Evolutionary conservation across 2,113 vertebrate species (phyloP).

Genomic region (Nycticebus coucang): DNA sequence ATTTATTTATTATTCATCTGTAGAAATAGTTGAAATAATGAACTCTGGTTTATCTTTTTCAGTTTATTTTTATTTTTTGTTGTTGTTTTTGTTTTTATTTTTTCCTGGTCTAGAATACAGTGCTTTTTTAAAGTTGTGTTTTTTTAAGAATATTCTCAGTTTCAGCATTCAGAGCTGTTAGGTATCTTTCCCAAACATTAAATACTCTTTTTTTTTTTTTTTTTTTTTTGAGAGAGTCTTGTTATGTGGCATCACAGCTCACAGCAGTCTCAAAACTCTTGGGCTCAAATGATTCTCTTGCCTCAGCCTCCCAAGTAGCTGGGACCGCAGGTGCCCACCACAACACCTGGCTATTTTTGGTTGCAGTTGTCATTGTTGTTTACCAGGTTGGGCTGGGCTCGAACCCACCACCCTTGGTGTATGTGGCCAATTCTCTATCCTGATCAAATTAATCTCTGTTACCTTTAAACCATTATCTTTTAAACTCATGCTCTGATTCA

Average conservation of each 20-base stretch:
- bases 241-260: too few species aligned
- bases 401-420: too few species aligned
- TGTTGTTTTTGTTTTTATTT: background rate
- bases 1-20: background rate
- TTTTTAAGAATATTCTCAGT: background rate
- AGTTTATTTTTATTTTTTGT: background rate
- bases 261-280: too few species aligned
- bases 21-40: background rate
- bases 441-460: background rate
- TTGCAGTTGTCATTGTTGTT: too few species aligned
- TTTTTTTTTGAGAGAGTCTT: background rate
- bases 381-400: too few species aligned
- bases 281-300: too few species aligned
- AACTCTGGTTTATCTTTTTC: background rate
- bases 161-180: background rate
- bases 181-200: background rate
- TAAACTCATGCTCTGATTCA: background rate
- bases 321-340: too few species aligned
- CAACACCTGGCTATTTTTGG: too few species aligned
- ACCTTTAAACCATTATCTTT: slow-evolving; percentile 15
- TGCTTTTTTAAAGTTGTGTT: background rate
- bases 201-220: background rate
- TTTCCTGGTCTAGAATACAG: background rate
- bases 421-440: background rate
- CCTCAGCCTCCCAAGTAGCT: too few species aligned